phyloP scores from a whole-genome alignment of 2,888 invertebrate species.

The Xylocampa areola region DNA sequence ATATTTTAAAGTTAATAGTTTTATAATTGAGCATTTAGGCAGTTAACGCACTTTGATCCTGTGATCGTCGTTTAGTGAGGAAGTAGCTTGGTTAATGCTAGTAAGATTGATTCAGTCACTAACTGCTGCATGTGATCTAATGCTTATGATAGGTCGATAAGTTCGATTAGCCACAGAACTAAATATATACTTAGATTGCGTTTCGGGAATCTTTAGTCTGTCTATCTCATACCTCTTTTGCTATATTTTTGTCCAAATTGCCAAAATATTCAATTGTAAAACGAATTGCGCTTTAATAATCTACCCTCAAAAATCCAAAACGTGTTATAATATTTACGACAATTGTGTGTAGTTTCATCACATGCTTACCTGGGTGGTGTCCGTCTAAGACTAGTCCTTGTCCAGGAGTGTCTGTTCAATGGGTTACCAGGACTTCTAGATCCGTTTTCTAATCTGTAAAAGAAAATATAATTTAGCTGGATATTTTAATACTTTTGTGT shows the following conservation, averaged over 20 bases:
- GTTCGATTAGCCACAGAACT: not conserved
- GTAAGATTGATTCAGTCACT: too few species aligned
- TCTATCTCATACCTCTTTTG: too few species aligned
- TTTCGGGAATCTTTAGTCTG: too few species aligned
- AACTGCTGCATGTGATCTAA: not conserved
- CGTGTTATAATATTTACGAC: conserved; percentile 8
- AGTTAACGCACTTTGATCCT: not conserved
- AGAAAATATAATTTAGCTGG: conserved; percentile 57
- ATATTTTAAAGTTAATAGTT: not conserved
- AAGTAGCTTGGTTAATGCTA: too few species aligned
- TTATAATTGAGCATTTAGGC: conserved; percentile 8
- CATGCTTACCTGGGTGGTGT: conserved; percentile 93
- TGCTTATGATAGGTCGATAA: not conserved
- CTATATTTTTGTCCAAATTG: too few species aligned
- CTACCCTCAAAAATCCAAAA: conserved; percentile 5
- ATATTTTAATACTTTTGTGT: not conserved
- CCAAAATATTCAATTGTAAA: conserved; percentile 12
- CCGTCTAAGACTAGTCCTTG: conserved; percentile 94
- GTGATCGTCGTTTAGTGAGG: too few species aligned
- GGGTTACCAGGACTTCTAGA: conserved; percentile 91
- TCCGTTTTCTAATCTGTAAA: conserved; percentile 87
- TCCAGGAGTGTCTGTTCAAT: conserved; percentile 95
- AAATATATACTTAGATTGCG: too few species aligned
- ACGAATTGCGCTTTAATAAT: not conserved
- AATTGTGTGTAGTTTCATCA: not conserved